Percentiles rank a stretch among this genome's conserved stretches.
Evolutionary conservation across 2,113 vertebrate species (phyloP).

Genomic region (Cebidichthys violaceus): DNA sequence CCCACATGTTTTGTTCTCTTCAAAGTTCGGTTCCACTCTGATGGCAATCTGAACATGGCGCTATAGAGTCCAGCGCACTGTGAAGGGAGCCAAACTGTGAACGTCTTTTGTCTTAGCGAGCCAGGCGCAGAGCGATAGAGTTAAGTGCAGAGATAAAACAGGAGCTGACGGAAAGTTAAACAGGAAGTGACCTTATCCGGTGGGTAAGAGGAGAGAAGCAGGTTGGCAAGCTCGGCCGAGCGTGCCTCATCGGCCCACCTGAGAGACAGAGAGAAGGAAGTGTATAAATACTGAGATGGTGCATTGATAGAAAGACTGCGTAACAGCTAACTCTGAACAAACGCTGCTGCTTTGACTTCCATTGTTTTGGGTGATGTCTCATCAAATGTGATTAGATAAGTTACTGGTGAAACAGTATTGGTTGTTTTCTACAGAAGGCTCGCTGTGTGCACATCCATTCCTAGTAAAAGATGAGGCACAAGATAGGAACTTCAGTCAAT

Average conservation of each 20-base stretch:
- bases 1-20: slow-evolving; percentile 65
- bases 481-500: not conserved
- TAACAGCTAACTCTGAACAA: not conserved
- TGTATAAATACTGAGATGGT: slow-evolving; percentile 37
- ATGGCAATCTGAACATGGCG: slow-evolving; percentile 72
- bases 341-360: not conserved
- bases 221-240: slow-evolving; percentile 44
- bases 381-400: slow-evolving; percentile 39
- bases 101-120: slow-evolving; percentile 73
- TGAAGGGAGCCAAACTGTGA: slow-evolving; percentile 53
- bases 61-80: slow-evolving; percentile 38
- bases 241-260: slow-evolving; percentile 24
- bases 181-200: slow-evolving; percentile 79
- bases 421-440: slow-evolving; percentile 1
- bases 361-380: slow-evolving; percentile 8
- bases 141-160: slow-evolving; percentile 79
- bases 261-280: slow-evolving; percentile 12
- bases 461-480: not conserved
- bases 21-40: slow-evolving; percentile 65
- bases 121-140: slow-evolving; percentile 68
- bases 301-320: slow-evolving; percentile 35
- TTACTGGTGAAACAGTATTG: not conserved
- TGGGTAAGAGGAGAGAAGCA: slow-evolving; percentile 47
- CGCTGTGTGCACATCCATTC: slow-evolving; percentile 1
- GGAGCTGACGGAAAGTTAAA: slow-evolving; percentile 74